phyloP scores from a whole-genome alignment of 1,140 invertebrate species.

The Arctopsyche grandis region DNA sequence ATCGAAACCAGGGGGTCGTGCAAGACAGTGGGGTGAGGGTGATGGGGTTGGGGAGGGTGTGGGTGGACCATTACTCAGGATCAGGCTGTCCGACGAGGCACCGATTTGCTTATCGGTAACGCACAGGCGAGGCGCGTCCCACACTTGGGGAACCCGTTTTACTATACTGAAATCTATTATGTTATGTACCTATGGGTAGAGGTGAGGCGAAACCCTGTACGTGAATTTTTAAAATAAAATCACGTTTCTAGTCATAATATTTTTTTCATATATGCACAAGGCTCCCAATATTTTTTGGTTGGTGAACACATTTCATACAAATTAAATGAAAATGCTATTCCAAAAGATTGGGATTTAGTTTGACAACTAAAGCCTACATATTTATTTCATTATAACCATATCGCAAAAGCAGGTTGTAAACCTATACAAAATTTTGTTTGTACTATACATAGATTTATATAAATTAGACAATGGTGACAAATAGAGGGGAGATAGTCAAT shows the following conservation, averaged over 20 bases:
- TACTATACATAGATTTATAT: no score
- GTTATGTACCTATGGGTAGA: background rate
- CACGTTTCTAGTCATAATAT: background rate
- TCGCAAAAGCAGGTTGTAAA: no score
- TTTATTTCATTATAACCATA: no score
- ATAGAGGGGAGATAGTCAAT: no score
- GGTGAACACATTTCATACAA: background rate
- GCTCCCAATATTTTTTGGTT: background rate
- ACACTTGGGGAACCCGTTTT: background rate
- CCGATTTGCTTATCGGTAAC: constrained; percentile 46
- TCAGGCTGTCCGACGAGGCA: constrained; percentile 39
- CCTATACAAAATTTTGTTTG: no score
- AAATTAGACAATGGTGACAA: no score
- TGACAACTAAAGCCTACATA: no score
- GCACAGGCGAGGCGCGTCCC: constrained; percentile 32
- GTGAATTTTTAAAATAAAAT: no score
- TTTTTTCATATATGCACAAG: background rate
- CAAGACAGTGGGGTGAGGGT: constrained; percentile 1
- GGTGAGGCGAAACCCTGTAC: background rate
- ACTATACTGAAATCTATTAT: background rate
- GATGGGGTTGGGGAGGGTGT: background rate
- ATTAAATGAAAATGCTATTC: background rate
- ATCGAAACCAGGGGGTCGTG: no score
- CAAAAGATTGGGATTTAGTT: no score
- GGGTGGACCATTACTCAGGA: constrained; percentile 49